Evolutionary conservation across 2,113 vertebrate species (phyloP).

Genomic region (Leiothrix lutea): DNA sequence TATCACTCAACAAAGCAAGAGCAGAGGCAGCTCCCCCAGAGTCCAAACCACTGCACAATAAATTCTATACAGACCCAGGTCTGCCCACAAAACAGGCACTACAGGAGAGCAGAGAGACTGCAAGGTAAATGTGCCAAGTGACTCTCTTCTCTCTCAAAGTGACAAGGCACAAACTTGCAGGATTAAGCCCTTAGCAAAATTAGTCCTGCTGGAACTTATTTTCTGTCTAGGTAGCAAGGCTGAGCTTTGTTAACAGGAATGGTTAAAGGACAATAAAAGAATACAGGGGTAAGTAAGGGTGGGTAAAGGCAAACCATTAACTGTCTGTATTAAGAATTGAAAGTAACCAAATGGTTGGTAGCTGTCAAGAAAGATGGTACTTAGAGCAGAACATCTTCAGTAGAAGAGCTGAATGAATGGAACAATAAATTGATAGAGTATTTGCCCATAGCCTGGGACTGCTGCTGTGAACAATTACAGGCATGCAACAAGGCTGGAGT

Average conservation of each 20-base stretch:
- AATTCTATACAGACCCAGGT: not conserved
- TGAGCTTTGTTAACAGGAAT: not conserved
- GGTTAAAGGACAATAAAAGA: not conserved
- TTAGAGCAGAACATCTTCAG: not conserved
- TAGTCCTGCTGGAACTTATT: not conserved
- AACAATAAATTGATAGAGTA: not conserved
- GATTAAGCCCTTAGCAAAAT: not conserved
- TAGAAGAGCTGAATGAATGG: not conserved
- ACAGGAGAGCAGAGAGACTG: not conserved
- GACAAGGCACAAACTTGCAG: not conserved
- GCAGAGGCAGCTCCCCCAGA: not conserved
- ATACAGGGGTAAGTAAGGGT: not conserved
- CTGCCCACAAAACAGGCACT: not conserved
- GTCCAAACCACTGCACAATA: not conserved
- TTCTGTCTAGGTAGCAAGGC: not conserved
- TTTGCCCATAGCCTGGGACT: not conserved
- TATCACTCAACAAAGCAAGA: not conserved
- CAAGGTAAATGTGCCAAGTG: not conserved
- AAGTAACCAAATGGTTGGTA: not conserved
- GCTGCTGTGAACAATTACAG: not conserved
- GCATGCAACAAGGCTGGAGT: not conserved
- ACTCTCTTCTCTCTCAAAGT: not conserved
- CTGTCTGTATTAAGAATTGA: not conserved
- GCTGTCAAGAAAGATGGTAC: not conserved
- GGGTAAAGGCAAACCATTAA: not conserved